Evolutionary conservation across 2,797 vertebrate genomes (phyloP).

Genomic region (Sparus aurata): DNA sequence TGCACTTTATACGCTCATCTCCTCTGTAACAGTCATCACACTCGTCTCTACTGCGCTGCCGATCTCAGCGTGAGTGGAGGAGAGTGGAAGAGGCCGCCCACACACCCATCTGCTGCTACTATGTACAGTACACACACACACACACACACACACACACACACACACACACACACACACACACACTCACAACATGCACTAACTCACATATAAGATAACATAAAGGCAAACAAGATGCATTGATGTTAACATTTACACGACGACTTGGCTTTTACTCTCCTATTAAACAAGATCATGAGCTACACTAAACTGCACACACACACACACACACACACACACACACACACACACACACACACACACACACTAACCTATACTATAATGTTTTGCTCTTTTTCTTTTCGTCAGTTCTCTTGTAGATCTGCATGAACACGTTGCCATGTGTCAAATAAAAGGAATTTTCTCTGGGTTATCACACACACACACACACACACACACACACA

Average conservation of each 20-base stretch:
- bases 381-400: neutral
- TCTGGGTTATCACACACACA: neutral
- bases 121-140: neutral
- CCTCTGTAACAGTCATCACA: neutral
- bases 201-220: neutral
- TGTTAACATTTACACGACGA: conserved; percentile 6
- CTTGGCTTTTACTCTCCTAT: neutral
- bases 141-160: conserved; percentile 23
- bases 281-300: neutral
- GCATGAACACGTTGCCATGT: conserved; percentile 4
- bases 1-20: neutral
- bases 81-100: conserved; percentile 55
- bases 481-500: conserved; percentile 26
- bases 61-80: conserved; percentile 30
- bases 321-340: conserved; percentile 16
- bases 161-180: neutral
- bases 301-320: neutral
- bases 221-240: neutral
- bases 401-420: conserved; percentile 16
- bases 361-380: neutral
- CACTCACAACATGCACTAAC: neutral
- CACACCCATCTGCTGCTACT: conserved; percentile 65
- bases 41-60: conserved; percentile 26
- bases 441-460: neutral
- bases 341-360: conserved; percentile 30